Evolutionary conservation across 2,797 vertebrate species (phyloP), one percentile per base, ranked within the genome.

Genomic region (Cichlasoma orientale): DNA sequence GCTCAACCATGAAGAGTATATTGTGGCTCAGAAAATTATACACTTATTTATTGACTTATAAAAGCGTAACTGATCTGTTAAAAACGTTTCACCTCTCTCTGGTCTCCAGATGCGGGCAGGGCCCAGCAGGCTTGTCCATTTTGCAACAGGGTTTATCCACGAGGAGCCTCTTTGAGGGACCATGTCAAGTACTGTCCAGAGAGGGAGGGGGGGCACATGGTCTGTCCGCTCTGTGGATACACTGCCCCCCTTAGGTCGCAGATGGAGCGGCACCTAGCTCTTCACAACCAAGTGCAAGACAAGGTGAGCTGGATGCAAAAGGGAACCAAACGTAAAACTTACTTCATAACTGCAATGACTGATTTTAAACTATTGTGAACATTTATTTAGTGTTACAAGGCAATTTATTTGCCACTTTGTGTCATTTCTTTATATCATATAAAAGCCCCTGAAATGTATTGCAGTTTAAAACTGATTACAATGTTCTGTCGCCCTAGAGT

Each of bases 131-230:
- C 91, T 23, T 96, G 96, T 82, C 96, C 95, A 0, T 96, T 94
- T 85, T 96, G 96, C 89, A 93, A 95, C 84, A 92, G 89, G 78
- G 86, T 90, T 23, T 95, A 90, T 84, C 92, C 90, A 56, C 88
- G 87, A 11, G 94, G 94, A 72, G 77, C 89, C 7, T 89, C 93
- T 27, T 85, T 96, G 50, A 91, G 89, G 84, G 95, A 96, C 56
- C 96, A 96, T 87, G 85, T 96, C 79, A 94, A 88, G 75, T 92
- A 93, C 92, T 96, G 96, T 84, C 95, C 93, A 78, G 94, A 96
- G 75, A 87, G 91, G 58, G 94, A 95, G 14, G 86, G 88, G 57
- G 92, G 84, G 6, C 93, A 91, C 74, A 88, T 93, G 84, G 78
- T 89, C 52, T 96, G 95, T 78, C 93, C 95, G 0, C 90, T 95